These are phyloP conservation scores for Neopelma chrysocephalum DNA, from an alignment of 2,797 vertebrate genomes.

Conservation along the genomic window DNA sequence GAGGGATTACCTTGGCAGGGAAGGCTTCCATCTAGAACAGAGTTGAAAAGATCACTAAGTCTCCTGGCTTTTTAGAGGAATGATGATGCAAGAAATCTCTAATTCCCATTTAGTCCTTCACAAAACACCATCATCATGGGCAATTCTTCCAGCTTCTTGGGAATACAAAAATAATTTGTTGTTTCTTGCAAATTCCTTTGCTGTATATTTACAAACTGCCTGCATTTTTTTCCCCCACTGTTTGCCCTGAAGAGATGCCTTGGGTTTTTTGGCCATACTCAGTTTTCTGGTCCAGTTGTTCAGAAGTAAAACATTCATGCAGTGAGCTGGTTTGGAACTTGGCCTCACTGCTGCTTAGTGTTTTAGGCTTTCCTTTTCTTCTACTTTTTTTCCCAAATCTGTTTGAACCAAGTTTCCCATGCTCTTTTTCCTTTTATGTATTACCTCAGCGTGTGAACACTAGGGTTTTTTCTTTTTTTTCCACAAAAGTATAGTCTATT, in stretches of 20 bases:
- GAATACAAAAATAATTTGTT: neutral
- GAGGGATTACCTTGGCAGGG: conserved; percentile 24
- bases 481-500: neutral
- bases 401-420: conserved; percentile 33
- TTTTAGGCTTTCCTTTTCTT: neutral
- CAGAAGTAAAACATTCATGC: neutral
- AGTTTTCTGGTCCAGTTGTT: conserved; percentile 30
- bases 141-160: neutral
- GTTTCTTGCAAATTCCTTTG: conserved; percentile 9
- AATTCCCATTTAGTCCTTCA: neutral
- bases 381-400: neutral
- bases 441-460: neutral
- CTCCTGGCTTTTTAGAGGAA: neutral
- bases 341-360: neutral
- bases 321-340: conserved; percentile 6
- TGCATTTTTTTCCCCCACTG: neutral
- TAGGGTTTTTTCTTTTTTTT: neutral
- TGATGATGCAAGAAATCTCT: conserved; percentile 2
- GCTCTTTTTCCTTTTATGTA: conserved; percentile 6
- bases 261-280: neutral
- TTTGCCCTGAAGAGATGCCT: neutral
- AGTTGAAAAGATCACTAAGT: neutral
- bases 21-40: neutral
- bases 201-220: neutral
- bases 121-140: neutral